A percentile compares a stretch with the other conserved stretches of the same genome.
These are phyloP conservation scores for Vipera ursinii DNA, from an alignment of 2,797 vertebrate species.

Conservation along the genomic window DNA sequence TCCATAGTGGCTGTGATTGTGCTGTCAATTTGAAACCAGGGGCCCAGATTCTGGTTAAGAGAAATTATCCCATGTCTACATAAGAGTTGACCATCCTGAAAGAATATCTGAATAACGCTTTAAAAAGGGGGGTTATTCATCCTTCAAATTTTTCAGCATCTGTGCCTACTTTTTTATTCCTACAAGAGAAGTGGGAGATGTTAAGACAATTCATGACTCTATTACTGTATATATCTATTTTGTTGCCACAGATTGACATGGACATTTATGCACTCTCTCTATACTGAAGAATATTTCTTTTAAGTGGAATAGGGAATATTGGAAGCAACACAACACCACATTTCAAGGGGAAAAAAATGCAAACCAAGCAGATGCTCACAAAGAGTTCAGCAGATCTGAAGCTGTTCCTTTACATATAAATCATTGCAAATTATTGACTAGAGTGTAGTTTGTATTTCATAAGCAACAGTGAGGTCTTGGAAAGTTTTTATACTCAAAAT, in stretches of 20 bases:
- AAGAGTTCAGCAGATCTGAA: slow-evolving; percentile 13
- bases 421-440: neutral
- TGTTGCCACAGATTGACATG: neutral
- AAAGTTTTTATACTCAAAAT: slow-evolving; percentile 7
- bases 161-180: neutral
- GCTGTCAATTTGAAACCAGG: neutral
- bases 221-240: neutral
- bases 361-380: neutral
- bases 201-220: neutral
- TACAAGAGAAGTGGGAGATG: neutral
- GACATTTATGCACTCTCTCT: neutral
- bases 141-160: neutral
- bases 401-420: slow-evolving; percentile 3
- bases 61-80: neutral
- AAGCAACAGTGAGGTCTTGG: slow-evolving; percentile 21
- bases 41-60: neutral
- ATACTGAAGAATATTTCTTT: slow-evolving; percentile 3
- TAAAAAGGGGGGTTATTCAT: neutral
- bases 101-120: neutral
- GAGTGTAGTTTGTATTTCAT: slow-evolving; percentile 2
- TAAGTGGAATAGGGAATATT: neutral
- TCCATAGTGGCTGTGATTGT: neutral
- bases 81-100: neutral
- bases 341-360: neutral
- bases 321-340: neutral